Conservation (phyloP, 2,888 invertebrate species). For the Melipona bicolor region DNA sequence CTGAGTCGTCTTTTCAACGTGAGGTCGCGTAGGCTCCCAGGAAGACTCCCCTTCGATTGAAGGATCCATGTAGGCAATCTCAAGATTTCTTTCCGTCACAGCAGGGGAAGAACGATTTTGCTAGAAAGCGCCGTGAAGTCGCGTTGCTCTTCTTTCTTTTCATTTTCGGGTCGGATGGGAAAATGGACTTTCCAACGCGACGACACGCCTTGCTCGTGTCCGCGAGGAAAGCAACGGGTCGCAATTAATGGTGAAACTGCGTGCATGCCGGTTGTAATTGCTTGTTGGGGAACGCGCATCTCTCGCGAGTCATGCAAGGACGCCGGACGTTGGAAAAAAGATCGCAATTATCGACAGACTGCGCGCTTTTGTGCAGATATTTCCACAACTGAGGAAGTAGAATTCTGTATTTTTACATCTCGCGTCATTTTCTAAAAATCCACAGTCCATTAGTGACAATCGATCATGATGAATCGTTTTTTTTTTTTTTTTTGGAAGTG, state of each 20-base stretch:
- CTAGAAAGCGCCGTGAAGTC: slow-evolving; percentile 31
- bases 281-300: not conserved
- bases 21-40: not conserved
- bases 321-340: too few species aligned
- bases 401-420: too few species aligned
- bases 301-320: not conserved
- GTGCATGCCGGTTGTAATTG: not conserved
- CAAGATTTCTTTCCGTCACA: not conserved
- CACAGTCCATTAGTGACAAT: too few species aligned
- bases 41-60: not conserved
- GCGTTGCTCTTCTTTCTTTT: slow-evolving; percentile 34
- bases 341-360: too few species aligned
- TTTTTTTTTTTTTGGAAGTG: too few species aligned
- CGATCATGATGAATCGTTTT: too few species aligned
- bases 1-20: slow-evolving; percentile 75
- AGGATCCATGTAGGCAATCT: too few species aligned
- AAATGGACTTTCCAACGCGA: slow-evolving; percentile 35
- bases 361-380: too few species aligned
- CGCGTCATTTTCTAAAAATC: too few species aligned
- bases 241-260: slow-evolving; percentile 17
- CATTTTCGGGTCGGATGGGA: not conserved
- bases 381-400: too few species aligned
- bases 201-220: slow-evolving; percentile 29
- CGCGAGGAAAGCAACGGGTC: slow-evolving; percentile 22
- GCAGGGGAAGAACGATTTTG: not conserved